These are phyloP conservation scores for Anguilla anguilla DNA, from an alignment of 2,797 vertebrate genomes.

Conservation along the genomic window DNA sequence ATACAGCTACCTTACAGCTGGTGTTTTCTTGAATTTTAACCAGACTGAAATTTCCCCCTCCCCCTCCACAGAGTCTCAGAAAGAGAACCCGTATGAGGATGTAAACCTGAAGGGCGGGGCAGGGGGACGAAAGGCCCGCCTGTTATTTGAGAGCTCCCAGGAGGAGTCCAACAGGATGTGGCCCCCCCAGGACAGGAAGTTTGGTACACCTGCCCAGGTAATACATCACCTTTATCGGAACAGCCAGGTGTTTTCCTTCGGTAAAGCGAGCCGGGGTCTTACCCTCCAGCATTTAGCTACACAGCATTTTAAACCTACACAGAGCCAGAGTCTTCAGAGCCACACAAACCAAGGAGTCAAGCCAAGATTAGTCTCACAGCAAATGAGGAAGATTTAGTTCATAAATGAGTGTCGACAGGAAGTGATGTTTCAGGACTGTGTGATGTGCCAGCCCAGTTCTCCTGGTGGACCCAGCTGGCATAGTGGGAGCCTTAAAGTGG, in stretches of 20 bases:
- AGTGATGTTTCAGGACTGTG: background rate
- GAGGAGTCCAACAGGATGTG: conserved; percentile 86
- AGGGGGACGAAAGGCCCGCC: conserved; percentile 81
- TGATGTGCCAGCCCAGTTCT: background rate
- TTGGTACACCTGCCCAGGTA: conserved; percentile 89
- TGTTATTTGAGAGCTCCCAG: conserved; percentile 79
- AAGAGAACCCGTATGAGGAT: conserved; percentile 98
- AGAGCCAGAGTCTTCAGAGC: background rate
- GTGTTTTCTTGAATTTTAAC: conserved; percentile 34
- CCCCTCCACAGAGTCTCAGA: conserved; percentile 78
- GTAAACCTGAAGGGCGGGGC: conserved; percentile 91
- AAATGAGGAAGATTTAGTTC: background rate
- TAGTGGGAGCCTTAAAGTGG: background rate
- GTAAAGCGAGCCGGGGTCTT: conserved; percentile 22
- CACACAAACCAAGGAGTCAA: background rate
- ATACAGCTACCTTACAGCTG: background rate
- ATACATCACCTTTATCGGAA: conserved; percentile 37
- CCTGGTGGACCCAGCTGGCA: background rate
- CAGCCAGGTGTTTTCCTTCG: conserved; percentile 32
- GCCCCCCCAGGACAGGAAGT: conserved; percentile 86
- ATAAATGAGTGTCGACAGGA: background rate
- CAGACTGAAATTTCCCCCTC: conserved; percentile 30
- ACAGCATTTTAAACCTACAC: too few species aligned
- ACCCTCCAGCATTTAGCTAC: conserved; percentile 2
- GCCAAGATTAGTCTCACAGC: background rate